These are phyloP conservation scores for Lycaon pictus DNA, from an alignment of 2,113 vertebrate genomes.

Conservation along the genomic window DNA sequence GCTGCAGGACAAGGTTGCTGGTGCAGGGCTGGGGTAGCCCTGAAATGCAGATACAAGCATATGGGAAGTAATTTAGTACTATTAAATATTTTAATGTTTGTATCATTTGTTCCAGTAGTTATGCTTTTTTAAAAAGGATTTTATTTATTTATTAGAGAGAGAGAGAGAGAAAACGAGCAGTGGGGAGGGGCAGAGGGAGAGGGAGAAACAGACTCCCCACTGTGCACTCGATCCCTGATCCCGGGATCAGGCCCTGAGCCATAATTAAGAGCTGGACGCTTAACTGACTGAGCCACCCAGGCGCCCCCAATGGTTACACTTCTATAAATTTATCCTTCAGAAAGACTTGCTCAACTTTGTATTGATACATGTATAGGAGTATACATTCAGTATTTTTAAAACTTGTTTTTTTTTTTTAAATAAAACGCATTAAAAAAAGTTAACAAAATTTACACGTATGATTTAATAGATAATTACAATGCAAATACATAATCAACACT, in stretches of 20 bases:
- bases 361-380: neutral
- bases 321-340: conserved; percentile 12
- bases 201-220: too few relatives aligned
- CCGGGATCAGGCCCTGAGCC: neutral
- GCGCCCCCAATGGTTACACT: neutral
- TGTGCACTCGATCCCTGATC: too few relatives aligned
- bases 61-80: neutral
- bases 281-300: neutral
- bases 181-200: neutral
- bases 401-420: neutral
- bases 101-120: conserved; percentile 26
- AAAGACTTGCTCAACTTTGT: neutral
- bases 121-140: neutral
- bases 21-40: neutral
- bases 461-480: neutral
- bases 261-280: neutral
- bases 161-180: neutral
- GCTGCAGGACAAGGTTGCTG: neutral
- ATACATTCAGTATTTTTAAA: conserved; percentile 6
- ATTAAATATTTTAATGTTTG: conserved; percentile 7
- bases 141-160: neutral
- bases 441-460: neutral
- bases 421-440: neutral
- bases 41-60: neutral
- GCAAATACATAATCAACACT: neutral